These are phyloP conservation scores for Bothrops jararaca DNA, from an alignment of 2,113 vertebrate genomes.

Conservation along the genomic window DNA sequence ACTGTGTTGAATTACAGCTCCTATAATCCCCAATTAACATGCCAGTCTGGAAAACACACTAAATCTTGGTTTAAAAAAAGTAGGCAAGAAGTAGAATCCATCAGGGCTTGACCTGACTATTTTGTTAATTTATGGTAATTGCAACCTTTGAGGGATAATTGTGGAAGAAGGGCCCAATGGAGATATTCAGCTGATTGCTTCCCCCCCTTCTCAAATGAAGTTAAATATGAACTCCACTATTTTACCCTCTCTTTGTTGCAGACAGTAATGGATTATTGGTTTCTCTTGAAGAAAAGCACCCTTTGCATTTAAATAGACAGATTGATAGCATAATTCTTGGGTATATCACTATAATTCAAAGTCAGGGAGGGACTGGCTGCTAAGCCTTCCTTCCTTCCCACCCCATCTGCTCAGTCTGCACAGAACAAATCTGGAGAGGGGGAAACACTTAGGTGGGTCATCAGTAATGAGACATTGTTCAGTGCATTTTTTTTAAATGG, in stretches of 20 bases:
- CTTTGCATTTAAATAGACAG: not conserved
- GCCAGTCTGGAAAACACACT: not conserved
- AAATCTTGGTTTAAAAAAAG: not conserved
- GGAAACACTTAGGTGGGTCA: not conserved
- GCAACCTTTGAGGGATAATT: not conserved
- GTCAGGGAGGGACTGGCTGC: not conserved
- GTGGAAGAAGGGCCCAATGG: not conserved
- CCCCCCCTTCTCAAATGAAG: not conserved
- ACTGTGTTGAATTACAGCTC: not conserved
- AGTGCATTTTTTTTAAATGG: not conserved
- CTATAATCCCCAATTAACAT: not conserved
- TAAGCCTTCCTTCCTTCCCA: not conserved
- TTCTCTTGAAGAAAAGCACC: not conserved
- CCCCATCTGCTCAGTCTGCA: not conserved
- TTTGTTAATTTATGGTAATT: constrained; percentile 13
- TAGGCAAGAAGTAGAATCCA: not conserved
- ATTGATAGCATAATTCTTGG: not conserved
- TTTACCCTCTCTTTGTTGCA: not conserved
- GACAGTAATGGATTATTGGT: not conserved
- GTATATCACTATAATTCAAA: not conserved
- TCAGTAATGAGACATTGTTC: not conserved
- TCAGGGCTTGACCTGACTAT: not conserved
- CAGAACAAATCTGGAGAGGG: not conserved
- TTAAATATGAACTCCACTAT: not conserved
- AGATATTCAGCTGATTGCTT: not conserved